Conservation (phyloP, 2,888 invertebrate genomes). For the Trachelus tabidus region DNA sequence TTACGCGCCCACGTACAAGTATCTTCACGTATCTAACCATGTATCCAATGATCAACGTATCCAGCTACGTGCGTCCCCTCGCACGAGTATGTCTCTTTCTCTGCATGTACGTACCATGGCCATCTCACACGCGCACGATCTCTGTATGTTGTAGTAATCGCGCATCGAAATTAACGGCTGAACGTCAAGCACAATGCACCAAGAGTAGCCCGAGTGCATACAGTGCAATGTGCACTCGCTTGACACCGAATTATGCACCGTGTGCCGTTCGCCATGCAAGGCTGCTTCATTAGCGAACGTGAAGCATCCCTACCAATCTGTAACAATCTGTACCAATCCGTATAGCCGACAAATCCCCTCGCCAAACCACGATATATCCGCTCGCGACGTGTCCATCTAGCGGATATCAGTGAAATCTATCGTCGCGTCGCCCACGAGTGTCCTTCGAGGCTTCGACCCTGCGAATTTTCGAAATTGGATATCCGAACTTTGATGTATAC, state of each 20-base stretch:
- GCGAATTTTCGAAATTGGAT: neutral
- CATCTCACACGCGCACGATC: neutral
- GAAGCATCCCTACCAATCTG: constrained; percentile 5
- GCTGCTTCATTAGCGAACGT: constrained; percentile 25
- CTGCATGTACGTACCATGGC: neutral
- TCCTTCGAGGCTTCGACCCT: neutral
- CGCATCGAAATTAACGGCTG: constrained; percentile 22
- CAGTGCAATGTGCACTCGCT: constrained; percentile 6
- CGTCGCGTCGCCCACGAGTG: no score
- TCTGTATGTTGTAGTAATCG: constrained; percentile 1
- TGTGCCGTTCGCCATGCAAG: constrained; percentile 23
- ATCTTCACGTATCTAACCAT: no score
- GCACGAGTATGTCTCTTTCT: no score
- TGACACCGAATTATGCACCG: constrained; percentile 25
- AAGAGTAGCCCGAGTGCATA: neutral
- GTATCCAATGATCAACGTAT: neutral
- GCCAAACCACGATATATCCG: no score
- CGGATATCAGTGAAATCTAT: neutral
- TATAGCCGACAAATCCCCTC: neutral
- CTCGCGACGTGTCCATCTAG: neutral
- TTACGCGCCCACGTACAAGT: no score
- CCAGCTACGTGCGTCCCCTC: neutral
- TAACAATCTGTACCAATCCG: neutral
- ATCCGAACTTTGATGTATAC: neutral
- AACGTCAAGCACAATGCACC: constrained; percentile 18